Evolutionary conservation across 2,797 vertebrate genomes (phyloP).

Genomic region (Chelonia mydas): DNA sequence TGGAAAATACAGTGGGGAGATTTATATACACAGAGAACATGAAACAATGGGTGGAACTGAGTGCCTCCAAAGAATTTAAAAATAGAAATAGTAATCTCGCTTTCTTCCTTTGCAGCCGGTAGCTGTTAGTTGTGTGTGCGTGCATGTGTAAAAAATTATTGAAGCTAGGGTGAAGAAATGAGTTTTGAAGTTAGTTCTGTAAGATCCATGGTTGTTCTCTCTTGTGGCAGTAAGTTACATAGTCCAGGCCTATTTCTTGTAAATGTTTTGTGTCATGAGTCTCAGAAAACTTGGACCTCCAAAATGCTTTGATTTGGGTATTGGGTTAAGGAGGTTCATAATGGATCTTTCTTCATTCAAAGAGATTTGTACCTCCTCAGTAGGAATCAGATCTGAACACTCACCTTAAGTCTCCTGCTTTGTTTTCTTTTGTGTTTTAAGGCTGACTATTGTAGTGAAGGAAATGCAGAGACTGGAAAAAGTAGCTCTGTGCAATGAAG

Average conservation of each 20-base stretch:
- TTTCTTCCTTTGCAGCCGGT: neutral
- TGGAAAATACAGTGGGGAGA: too few species aligned
- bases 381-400: neutral
- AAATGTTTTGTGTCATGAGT: neutral
- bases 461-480: neutral
- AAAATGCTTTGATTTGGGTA: neutral
- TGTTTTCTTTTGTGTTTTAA: neutral
- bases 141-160: neutral
- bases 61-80: neutral
- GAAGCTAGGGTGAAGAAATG: neutral
- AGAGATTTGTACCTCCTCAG: neutral
- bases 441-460: neutral
- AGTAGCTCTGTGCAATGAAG: fast-evolving
- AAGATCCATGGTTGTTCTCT: neutral
- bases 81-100: neutral
- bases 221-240: neutral
- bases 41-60: neutral
- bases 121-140: neutral
- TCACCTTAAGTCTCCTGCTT: neutral
- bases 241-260: neutral
- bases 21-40: too few species aligned
- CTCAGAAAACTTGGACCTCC: neutral
- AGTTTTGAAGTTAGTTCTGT: neutral
- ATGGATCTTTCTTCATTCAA: neutral
- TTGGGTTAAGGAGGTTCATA: neutral